Conservation (phyloP, 2,113 vertebrate species). For the Lepisosteus oculatus region DNA sequence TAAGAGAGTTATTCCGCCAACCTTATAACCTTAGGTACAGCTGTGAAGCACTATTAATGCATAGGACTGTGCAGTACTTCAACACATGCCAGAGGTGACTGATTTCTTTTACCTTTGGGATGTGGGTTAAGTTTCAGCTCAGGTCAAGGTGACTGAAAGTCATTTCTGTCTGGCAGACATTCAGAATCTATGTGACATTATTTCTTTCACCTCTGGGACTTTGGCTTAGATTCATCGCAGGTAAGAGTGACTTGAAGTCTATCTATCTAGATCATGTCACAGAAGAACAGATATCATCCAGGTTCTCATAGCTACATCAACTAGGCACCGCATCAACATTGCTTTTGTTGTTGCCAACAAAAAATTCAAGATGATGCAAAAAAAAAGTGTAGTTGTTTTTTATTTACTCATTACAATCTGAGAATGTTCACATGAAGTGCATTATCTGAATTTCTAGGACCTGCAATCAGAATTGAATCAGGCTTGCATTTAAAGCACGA, state of each 20-base stretch:
- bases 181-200: constrained; percentile 25
- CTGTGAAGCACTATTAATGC: not conserved
- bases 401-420: too few relatives aligned
- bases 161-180: constrained; percentile 38
- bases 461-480: too few relatives aligned
- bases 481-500: too few relatives aligned
- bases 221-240: not conserved
- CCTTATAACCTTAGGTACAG: not conserved
- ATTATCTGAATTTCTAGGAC: too few relatives aligned
- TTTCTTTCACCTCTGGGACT: constrained; percentile 3
- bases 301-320: too few relatives aligned
- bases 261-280: too few relatives aligned
- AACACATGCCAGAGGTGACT: not conserved
- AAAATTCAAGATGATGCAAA: too few relatives aligned
- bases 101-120: constrained; percentile 20
- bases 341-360: too few relatives aligned
- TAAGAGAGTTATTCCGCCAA: not conserved
- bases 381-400: too few relatives aligned
- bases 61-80: not conserved
- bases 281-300: too few relatives aligned
- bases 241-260: not conserved
- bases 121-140: constrained; percentile 36
- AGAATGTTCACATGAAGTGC: too few relatives aligned
- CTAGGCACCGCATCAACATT: too few relatives aligned
- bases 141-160: constrained; percentile 53